Base-by-base conservation (phyloP, 64 coral and sea anemone genomes). In the Montipora cactus region DNA sequence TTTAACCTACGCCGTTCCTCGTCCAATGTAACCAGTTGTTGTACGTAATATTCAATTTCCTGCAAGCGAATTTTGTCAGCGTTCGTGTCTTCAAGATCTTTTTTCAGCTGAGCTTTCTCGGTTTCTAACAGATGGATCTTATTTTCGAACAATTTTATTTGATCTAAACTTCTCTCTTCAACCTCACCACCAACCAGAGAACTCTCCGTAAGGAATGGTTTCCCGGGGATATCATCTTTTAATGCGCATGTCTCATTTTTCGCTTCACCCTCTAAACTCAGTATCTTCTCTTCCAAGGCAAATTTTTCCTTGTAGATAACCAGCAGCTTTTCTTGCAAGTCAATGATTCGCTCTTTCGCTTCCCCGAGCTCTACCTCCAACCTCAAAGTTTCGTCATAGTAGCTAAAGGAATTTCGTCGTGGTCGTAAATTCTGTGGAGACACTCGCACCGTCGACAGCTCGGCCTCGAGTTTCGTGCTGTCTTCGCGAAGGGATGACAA, bases 401-500 rank as follows among this genome's bases (percentile, higher is more conserved):
- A 83, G 14, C 73, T 78, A 49, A 84, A 11, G 7, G 88, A 81
- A 44, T 75, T 66, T 67, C 81, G 8, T 10, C 74, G 75, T 49
- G 81, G 47, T 46, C 90, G 15, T 1, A 77, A 57, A 47, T 89
- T 48, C n/a, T 75, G 78, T 3, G 93, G 93, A 80, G 76, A 49
- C 22, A 76, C 52, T 45, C 90, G 81, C 78, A 98, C 91, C 8
- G 92, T 91, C 19, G 93, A 94, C 47, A 98, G 67, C 77, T 98
- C 96, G 3, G 88, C 93, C 15, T 98, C 96, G 1, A 98, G 78
- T 10, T 95, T 94, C 47, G 90, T 98, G 61, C 96, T 98, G 22
- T 98, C 92, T 89, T 94, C 96, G 59, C 96, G 92, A 52, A 98
- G 75, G 18, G 92, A 98, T 9, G 96, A 88, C 19, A 98, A 58